These are phyloP conservation scores for Acleris literana DNA, from an alignment of 2,888 invertebrate species.

Conservation along the genomic window DNA sequence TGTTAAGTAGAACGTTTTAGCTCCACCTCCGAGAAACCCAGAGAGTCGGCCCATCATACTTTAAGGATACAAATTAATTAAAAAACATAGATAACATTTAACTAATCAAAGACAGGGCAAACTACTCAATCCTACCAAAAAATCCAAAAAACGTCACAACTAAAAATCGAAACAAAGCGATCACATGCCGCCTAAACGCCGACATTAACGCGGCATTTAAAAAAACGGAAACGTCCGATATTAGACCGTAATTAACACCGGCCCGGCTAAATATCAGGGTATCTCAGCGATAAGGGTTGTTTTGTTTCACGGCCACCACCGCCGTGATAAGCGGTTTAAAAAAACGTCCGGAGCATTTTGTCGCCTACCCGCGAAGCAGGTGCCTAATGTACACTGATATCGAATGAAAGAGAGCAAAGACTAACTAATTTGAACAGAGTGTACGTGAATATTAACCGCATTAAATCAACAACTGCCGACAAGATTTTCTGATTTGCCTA, in stretches of 20 bases:
- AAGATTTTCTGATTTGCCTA: too few species aligned
- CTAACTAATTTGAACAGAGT: constrained; percentile 9
- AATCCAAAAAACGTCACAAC: constrained; percentile 11
- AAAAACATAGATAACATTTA: background rate
- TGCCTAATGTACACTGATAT: constrained; percentile 48
- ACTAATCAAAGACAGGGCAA: background rate
- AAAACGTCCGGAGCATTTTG: constrained; percentile 54
- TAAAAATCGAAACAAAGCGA: constrained; percentile 23
- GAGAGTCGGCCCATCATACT: too few species aligned
- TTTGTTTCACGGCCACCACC: constrained; percentile 63
- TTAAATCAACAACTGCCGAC: background rate
- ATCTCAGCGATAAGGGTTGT: constrained; percentile 67
- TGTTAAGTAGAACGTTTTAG: too few species aligned
- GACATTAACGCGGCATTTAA: constrained; percentile 49
- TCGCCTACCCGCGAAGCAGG: constrained; percentile 63
- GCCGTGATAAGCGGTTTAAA: constrained; percentile 56
- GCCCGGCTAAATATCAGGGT: constrained; percentile 51
- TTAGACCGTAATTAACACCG: constrained; percentile 70
- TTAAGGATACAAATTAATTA: background rate
- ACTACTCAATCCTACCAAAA: background rate
- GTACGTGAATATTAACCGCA: background rate
- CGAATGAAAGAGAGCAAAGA: constrained; percentile 46
- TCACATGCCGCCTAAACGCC: constrained; percentile 38
- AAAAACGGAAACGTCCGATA: constrained; percentile 49
- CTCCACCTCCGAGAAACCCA: too few species aligned